These are phyloP conservation scores for Columba guinea DNA, from an alignment of 2,797 vertebrate genomes.

Conservation along the genomic window DNA sequence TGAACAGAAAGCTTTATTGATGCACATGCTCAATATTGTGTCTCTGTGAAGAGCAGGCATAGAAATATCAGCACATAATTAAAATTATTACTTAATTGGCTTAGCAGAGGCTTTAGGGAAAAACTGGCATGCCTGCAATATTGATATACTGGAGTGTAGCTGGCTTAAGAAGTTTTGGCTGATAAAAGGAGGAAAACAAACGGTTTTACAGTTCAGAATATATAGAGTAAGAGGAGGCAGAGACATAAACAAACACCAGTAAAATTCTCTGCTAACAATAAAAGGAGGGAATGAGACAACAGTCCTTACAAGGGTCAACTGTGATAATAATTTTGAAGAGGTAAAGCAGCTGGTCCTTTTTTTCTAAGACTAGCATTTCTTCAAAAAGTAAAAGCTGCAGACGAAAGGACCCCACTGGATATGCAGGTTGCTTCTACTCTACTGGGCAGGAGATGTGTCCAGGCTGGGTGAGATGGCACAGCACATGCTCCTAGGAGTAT, in stretches of 20 bases:
- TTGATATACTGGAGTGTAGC: background rate
- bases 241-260: background rate
- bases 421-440: background rate
- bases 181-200: background rate
- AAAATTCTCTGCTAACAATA: background rate
- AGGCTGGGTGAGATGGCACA: background rate
- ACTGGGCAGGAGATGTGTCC: background rate
- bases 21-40: rapidly evolving
- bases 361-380: background rate
- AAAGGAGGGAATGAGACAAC: background rate
- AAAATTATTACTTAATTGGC: conserved; percentile 27
- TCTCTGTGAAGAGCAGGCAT: background rate
- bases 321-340: background rate
- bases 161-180: background rate
- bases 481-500: background rate
- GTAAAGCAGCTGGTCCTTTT: background rate
- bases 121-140: background rate
- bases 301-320: background rate
- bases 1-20: conserved; percentile 3
- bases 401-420: background rate
- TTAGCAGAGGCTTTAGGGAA: background rate
- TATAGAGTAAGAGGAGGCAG: background rate
- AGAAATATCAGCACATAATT: conserved; percentile 3
- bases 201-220: background rate
- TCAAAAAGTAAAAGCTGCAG: background rate